Evolutionary conservation across 2,888 invertebrate genomes (phyloP).

Genomic region (Kryphioiulus occultus): DNA sequence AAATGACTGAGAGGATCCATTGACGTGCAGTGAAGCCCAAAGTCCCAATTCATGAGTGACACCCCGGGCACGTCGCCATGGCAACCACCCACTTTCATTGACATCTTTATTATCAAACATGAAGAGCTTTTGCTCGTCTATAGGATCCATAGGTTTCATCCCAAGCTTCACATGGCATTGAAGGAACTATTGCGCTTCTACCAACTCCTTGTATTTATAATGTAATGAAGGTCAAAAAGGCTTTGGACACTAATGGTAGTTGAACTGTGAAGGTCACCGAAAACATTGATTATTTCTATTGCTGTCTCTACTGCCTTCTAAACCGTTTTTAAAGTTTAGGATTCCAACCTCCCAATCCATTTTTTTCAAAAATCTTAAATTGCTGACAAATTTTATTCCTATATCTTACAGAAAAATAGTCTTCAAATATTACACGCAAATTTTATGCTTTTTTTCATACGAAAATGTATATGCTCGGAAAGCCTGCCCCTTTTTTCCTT

Average conservation of each 20-base stretch:
- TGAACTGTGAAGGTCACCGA: neutral
- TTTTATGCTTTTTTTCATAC: too few species aligned
- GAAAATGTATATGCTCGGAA: too few species aligned
- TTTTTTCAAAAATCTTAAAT: too few species aligned
- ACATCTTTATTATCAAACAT: constrained; percentile 5
- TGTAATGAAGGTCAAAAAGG: neutral
- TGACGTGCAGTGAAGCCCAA: neutral
- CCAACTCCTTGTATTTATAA: neutral
- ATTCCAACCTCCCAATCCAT: too few species aligned
- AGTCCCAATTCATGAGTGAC: constrained; percentile 41
- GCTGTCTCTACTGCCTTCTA: neutral
- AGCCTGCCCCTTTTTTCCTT: too few species aligned
- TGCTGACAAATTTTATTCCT: too few species aligned
- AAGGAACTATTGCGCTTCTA: neutral
- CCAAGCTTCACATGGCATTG: neutral
- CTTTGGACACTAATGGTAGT: neutral
- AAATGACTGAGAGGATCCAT: constrained; percentile 17
- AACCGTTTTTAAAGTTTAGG: too few species aligned
- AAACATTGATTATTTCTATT: neutral
- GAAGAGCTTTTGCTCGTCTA: constrained; percentile 5
- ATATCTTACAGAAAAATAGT: too few species aligned
- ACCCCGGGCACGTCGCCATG: constrained; percentile 2
- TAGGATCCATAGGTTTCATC: neutral
- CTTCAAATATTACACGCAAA: too few species aligned
- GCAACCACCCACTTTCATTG: constrained; percentile 17